Base-by-base conservation (phyloP, 1,140 invertebrate species). In the Pseudomyrmex concolor region DNA sequence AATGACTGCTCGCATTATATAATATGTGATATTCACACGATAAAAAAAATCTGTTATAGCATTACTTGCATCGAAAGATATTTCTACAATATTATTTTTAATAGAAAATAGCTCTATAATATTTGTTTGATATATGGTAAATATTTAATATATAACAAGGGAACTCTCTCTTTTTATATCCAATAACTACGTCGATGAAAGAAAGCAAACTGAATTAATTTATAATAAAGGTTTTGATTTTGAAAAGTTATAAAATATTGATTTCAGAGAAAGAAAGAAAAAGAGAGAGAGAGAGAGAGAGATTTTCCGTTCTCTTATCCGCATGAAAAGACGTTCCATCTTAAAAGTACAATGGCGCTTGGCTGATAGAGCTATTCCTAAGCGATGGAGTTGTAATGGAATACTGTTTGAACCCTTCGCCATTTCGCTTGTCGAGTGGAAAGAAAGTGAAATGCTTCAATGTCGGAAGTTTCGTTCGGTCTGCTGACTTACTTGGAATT, bases 391-490 rank as follows among this genome's bases (percentile, higher is more conserved):
- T 78, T 78, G 51, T 80, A 70, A 80, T 70, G 76, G 54, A 80
- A 80, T 70, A 70, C 76, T 71, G 54, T 80, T 71, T 80, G 76
- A 78, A 70, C 43, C 76, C 45, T 80, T 70, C 43, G 19, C 64
- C 76, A 22, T 55, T 51, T 57, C 64, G 76, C 62, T 78, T 70
- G 43, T 54, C 64, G 50, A 80, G 66, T 80, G 45, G 22, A 80
- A 80, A 70, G 76, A 80, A 80, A 80, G 66, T 80, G 66, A 70
- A 54, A 80, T 80, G 59, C 55, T 80, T 80, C 76, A 80, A 80
- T 80, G 76, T 80, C 76, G 76, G 54, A 80, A 80, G 76, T 80
- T 80, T 80, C 66, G 76, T 43, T 19, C 15, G 15, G 43, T 54
- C 34, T 55, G 50, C 51, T 77, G 64, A 70, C 76, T 80, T 70